Percentiles rank a stretch among this genome's conserved stretches.
Conservation (phyloP, 2,797 vertebrate genomes). For the Rhinophrynus dorsalis region DNA sequence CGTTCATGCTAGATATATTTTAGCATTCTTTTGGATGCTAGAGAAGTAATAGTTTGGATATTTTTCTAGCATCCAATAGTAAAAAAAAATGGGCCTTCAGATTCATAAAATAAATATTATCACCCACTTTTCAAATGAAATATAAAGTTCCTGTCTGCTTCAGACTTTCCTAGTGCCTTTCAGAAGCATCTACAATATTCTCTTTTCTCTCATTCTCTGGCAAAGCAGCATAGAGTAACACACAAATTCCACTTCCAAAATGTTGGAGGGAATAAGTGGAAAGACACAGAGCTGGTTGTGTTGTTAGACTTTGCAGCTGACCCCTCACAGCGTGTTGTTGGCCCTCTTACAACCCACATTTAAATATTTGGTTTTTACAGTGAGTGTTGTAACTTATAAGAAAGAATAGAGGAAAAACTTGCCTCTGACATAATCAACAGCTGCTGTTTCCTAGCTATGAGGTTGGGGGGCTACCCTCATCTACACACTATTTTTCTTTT, state of each 20-base stretch:
- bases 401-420: background rate
- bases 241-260: background rate
- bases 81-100: no score
- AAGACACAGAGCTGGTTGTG: background rate
- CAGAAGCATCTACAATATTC: background rate
- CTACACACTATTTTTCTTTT: background rate
- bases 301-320: background rate
- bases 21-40: no score
- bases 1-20: no score
- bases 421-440: constrained; percentile 21
- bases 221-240: background rate
- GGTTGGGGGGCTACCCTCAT: background rate
- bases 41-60: no score
- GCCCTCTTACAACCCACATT: background rate
- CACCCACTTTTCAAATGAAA: no score
- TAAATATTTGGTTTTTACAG: constrained; percentile 12
- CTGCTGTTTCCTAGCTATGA: constrained; percentile 18
- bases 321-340: background rate
- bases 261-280: background rate
- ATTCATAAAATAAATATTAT: no score
- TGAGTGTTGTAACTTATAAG: constrained; percentile 3
- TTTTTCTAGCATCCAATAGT: no score
- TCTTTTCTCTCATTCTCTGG: background rate
- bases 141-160: background rate
- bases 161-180: background rate